Evolutionary conservation across 2,888 invertebrate genomes (phyloP).

Genomic region (Agrilus mali): DNA sequence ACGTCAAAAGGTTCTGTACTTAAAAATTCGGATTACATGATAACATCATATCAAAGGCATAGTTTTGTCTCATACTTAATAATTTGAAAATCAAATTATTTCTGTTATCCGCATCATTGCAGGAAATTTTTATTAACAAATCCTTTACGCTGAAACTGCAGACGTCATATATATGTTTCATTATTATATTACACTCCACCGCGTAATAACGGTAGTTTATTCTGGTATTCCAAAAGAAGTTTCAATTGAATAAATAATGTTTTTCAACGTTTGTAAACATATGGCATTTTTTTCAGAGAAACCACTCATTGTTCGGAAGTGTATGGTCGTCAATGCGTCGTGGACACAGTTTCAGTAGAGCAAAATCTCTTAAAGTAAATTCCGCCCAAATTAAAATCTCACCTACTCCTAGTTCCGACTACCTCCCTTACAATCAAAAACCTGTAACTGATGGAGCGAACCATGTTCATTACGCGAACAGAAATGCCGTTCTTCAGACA

Average conservation of each 20-base stretch:
- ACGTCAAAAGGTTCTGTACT: no score
- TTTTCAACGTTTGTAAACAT: constrained; percentile 1
- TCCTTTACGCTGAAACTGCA: no score
- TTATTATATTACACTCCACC: no score
- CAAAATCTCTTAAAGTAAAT: constrained; percentile 45
- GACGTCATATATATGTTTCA: no score
- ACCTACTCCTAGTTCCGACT: constrained; percentile 36
- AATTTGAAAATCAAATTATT: no score
- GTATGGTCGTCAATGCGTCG: constrained; percentile 90
- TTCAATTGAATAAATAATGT: not conserved
- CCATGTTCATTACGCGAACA: constrained; percentile 41
- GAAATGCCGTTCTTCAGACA: constrained; percentile 30
- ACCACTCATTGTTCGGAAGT: constrained; percentile 91
- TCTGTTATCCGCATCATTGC: no score
- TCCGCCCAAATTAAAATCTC: constrained; percentile 38
- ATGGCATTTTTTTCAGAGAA: constrained; percentile 53
- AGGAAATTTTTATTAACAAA: no score
- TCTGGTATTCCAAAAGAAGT: not conserved
- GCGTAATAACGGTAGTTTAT: no score
- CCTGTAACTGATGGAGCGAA: constrained; percentile 42
- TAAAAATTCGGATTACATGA: no score
- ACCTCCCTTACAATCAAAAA: constrained; percentile 44
- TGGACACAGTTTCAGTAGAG: constrained; percentile 47
- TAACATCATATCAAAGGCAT: no score
- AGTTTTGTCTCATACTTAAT: no score